Evolutionary conservation across 1,140 invertebrate genomes (phyloP).

Genomic region (Centruroides vittatus): DNA sequence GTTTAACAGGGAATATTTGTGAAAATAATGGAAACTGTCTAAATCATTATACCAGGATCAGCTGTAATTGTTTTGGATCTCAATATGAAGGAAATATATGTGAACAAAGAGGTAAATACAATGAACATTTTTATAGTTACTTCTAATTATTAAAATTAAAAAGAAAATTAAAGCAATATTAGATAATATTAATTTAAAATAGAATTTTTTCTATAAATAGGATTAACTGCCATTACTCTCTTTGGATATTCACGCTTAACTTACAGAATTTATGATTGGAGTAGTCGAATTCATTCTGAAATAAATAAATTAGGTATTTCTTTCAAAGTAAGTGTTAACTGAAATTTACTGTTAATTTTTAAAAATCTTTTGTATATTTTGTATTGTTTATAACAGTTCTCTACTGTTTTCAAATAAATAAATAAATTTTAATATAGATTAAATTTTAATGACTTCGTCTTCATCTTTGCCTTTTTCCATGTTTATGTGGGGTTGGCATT

Average conservation of each 20-base stretch:
- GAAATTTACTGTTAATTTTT: too few relatives aligned
- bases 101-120: conserved; percentile 8
- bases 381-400: too few relatives aligned
- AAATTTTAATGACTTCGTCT: too few relatives aligned
- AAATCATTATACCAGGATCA: conserved; percentile 70
- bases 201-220: conserved; percentile 30
- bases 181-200: too few relatives aligned
- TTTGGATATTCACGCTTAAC: conserved; percentile 81
- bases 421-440: too few relatives aligned
- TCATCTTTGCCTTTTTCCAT: too few relatives aligned
- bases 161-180: too few relatives aligned
- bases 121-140: neutral
- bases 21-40: conserved; percentile 68
- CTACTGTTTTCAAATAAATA: too few relatives aligned
- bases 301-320: conserved; percentile 68
- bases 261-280: conserved; percentile 82
- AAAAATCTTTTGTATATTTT: too few relatives aligned
- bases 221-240: conserved; percentile 68
- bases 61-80: conserved; percentile 82
- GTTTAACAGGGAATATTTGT: conserved; percentile 61
- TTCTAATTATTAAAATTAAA: neutral
- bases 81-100: conserved; percentile 77
- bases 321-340: conserved; percentile 50
- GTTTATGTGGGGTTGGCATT: too few relatives aligned
- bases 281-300: conserved; percentile 72